These are phyloP conservation scores for Acanthis flammea DNA, from an alignment of 2,797 vertebrate species.

Conservation along the genomic window DNA sequence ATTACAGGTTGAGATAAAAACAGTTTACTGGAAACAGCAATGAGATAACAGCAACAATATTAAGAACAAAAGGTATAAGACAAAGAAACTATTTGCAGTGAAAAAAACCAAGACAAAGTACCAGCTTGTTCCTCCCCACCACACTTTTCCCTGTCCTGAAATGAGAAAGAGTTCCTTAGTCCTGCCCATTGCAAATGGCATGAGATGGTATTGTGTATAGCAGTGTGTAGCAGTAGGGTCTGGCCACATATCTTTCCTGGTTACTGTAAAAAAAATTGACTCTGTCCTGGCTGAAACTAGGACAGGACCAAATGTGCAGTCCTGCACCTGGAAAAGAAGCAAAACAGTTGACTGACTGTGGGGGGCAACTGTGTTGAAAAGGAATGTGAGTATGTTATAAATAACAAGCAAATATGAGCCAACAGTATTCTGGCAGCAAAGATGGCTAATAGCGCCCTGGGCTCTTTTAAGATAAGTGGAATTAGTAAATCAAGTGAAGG, in stretches of 20 bases:
- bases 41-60: not conserved
- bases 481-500: not conserved
- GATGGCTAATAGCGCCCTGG: not conserved
- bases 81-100: not conserved
- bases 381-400: accelerated
- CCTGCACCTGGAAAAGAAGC: not conserved
- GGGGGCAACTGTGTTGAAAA: not conserved
- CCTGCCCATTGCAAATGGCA: not conserved
- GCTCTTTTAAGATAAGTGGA: not conserved
- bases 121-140: not conserved
- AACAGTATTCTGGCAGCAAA: not conserved
- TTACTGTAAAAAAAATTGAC: not conserved
- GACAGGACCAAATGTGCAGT: not conserved
- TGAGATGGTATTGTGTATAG: not conserved
- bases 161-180: not conserved
- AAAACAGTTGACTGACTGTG: not conserved
- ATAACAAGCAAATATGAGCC: not conserved
- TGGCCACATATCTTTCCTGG: not conserved
- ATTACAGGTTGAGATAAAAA: not conserved
- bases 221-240: not conserved
- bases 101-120: not conserved
- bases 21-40: not conserved
- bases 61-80: not conserved
- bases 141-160: not conserved
- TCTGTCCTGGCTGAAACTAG: not conserved